Evolutionary conservation across 1,140 invertebrate genomes (phyloP).

Genomic region (Mylabris phalerata): DNA sequence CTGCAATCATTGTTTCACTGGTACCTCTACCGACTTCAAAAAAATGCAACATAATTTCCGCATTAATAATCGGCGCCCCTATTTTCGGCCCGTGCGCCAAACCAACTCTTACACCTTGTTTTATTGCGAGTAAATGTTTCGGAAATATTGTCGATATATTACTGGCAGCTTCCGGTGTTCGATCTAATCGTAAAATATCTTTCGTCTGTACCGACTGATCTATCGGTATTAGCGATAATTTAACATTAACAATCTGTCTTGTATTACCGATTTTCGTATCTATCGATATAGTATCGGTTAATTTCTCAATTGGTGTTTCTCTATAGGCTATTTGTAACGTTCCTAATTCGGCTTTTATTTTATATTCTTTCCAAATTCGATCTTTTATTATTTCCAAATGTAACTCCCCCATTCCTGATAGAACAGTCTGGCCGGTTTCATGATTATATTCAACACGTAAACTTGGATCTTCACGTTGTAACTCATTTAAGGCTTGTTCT

Average conservation of each 20-base stretch:
- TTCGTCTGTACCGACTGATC: slow-evolving; percentile 21
- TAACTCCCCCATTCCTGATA: slow-evolving; percentile 91
- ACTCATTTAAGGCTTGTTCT: slow-evolving; percentile 75
- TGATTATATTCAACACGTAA: slow-evolving; percentile 66
- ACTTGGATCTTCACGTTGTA: slow-evolving; percentile 92
- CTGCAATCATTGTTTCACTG: slow-evolving; percentile 68
- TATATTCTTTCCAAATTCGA: slow-evolving; percentile 79
- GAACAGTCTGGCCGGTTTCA: slow-evolving; percentile 80
- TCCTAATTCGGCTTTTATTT: slow-evolving; percentile 88
- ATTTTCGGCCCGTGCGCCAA: slow-evolving; percentile 65
- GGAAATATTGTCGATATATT: slow-evolving; percentile 56
- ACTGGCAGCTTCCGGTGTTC: slow-evolving; percentile 53
- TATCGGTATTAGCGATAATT: slow-evolving; percentile 49
- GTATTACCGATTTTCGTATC: slow-evolving; percentile 61
- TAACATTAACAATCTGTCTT: slow-evolving; percentile 51
- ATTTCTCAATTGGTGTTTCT: slow-evolving; percentile 58
- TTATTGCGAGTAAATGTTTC: slow-evolving; percentile 52
- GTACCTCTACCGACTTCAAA: slow-evolving; percentile 64
- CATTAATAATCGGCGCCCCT: slow-evolving; percentile 65
- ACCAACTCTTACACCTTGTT: slow-evolving; percentile 56
- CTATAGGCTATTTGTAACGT: slow-evolving; percentile 90
- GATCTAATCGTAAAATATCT: slow-evolving; percentile 53
- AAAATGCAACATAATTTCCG: slow-evolving; percentile 69
- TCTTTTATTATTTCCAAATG: slow-evolving; percentile 94
- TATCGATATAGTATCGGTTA: slow-evolving; percentile 48